A percentile compares a stretch with the other conserved stretches of the same genome.
phyloP scores from a whole-genome alignment of 2,888 invertebrate species.

The Mimumesa dahlbomi region DNA sequence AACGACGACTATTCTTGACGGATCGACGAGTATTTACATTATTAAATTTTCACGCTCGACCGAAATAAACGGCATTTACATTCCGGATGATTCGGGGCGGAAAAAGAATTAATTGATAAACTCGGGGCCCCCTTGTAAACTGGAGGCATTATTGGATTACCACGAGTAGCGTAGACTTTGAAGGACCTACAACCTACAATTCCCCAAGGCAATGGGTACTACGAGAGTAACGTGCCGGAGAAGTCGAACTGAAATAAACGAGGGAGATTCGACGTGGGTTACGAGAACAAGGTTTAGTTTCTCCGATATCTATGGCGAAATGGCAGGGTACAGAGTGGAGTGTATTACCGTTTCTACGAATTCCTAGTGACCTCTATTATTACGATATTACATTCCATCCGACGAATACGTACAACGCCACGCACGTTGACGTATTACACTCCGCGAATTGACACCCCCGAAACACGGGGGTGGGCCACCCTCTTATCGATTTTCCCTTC shows the following conservation, averaged over 20 bases:
- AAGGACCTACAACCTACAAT: conserved; percentile 47
- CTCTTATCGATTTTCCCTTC: too few species aligned
- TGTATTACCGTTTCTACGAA: conserved; percentile 27
- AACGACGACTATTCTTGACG: too few species aligned
- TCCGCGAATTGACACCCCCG: neutral
- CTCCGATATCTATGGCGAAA: conserved; percentile 43
- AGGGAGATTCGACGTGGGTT: conserved; percentile 48
- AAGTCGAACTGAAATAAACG: conserved; percentile 65
- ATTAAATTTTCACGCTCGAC: too few species aligned
- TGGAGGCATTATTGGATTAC: conserved; percentile 50
- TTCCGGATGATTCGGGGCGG: too few species aligned
- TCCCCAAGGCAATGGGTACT: conserved; percentile 42
- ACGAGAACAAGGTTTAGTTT: conserved; percentile 50
- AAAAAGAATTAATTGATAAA: too few species aligned
- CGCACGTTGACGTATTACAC: neutral
- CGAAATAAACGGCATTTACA: too few species aligned
- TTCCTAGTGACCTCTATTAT: conserved; percentile 55
- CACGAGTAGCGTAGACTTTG: conserved; percentile 37
- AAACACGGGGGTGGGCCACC: too few species aligned
- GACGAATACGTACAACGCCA: neutral
- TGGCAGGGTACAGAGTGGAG: conserved; percentile 28
- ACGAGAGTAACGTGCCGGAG: conserved; percentile 28
- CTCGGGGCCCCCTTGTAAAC: too few species aligned
- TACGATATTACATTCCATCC: conserved; percentile 33
- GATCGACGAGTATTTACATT: too few species aligned